These are phyloP conservation scores for Amphiprion ocellaris DNA, from an alignment of 2,113 vertebrate species.

Conservation along the genomic window DNA sequence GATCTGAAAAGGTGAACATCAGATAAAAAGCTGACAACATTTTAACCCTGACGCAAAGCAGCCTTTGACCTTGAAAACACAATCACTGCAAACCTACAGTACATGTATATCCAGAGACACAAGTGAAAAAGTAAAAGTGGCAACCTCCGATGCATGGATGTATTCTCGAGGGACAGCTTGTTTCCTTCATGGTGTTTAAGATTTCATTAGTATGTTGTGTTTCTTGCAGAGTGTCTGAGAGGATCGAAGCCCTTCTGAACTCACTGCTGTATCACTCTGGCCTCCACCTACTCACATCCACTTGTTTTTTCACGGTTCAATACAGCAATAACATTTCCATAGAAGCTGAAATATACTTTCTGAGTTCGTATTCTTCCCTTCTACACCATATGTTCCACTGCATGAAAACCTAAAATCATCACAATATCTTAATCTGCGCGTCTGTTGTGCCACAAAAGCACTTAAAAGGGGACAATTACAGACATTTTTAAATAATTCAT, in stretches of 20 bases:
- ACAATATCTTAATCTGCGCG: background rate
- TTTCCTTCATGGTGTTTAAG: constrained; percentile 44
- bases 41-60: constrained; percentile 28
- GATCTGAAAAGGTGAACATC: constrained; percentile 52
- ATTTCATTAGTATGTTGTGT: constrained; percentile 54
- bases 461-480: background rate
- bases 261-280: constrained; percentile 32
- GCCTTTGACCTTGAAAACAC: constrained; percentile 24
- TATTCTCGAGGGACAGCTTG: constrained; percentile 36
- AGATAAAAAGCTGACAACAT: constrained; percentile 24
- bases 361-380: background rate
- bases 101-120: constrained; percentile 2
- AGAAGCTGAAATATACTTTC: background rate
- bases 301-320: constrained; percentile 35
- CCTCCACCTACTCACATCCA: constrained; percentile 63
- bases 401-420: background rate
- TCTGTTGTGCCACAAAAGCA: background rate
- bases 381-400: background rate
- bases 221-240: constrained; percentile 54
- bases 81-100: background rate
- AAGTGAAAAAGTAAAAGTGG: constrained; percentile 19
- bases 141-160: constrained; percentile 33
- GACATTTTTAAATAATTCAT: constrained; percentile 22
- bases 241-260: constrained; percentile 52
- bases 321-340: constrained; percentile 16